phyloP scores from a whole-genome alignment of 2,797 vertebrate species.

The Cetoscarus ocellatus region DNA sequence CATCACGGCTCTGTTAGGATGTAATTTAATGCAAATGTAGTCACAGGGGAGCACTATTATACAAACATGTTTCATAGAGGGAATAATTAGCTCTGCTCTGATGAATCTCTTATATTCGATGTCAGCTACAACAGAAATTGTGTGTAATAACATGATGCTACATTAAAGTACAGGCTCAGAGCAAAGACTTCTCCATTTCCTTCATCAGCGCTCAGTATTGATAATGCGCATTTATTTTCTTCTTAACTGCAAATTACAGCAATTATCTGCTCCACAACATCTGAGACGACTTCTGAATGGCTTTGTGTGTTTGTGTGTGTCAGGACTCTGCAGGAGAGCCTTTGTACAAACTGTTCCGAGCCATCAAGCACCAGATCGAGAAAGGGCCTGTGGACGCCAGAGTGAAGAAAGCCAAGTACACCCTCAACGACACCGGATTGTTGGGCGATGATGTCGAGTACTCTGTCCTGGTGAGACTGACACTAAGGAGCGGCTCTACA shows the following conservation, averaged over 20 bases:
- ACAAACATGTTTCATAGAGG: neutral
- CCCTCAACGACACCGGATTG: constrained; percentile 96
- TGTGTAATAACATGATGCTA: constrained; percentile 4
- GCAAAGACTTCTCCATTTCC: constrained; percentile 34
- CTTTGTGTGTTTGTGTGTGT: constrained; percentile 39
- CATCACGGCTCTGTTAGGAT: constrained; percentile 6
- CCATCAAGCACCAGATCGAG: constrained; percentile 98
- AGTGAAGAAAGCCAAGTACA: constrained; percentile 98
- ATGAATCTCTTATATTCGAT: constrained; percentile 10
- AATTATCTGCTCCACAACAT: constrained; percentile 50
- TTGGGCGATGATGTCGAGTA: constrained; percentile 98
- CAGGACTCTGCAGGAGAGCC: constrained; percentile 97
- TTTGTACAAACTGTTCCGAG: constrained; percentile 97
- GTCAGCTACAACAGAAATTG: constrained; percentile 6
- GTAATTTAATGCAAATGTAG: neutral
- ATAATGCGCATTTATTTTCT: constrained; percentile 45
- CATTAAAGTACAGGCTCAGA: constrained; percentile 7
- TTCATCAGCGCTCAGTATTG: constrained; percentile 28
- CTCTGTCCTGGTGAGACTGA: constrained; percentile 88
- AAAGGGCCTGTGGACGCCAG: constrained; percentile 96
- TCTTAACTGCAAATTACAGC: constrained; percentile 55
- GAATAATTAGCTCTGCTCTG: neutral
- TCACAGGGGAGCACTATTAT: neutral
- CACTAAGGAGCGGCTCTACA: neutral
- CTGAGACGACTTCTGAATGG: constrained; percentile 37